Evolutionary conservation across 2,888 invertebrate species (phyloP).

Genomic region (Aphodius sticticus): DNA sequence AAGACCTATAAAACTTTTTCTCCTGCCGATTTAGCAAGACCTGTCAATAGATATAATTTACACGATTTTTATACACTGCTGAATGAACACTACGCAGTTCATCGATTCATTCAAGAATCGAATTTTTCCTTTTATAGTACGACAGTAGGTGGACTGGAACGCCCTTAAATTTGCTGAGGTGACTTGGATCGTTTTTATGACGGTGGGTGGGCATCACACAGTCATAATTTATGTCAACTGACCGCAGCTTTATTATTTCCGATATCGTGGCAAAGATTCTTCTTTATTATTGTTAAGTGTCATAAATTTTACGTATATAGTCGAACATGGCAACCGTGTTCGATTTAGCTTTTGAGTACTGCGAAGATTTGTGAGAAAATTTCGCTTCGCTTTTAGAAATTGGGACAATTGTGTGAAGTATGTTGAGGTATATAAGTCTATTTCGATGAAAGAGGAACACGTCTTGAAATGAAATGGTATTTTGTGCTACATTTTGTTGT

Average conservation of each 20-base stretch:
- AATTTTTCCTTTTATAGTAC: neutral
- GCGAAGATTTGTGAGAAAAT: neutral
- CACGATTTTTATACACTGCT: conserved; percentile 39
- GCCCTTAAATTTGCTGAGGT: conserved; percentile 8
- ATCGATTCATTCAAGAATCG: conserved; percentile 37
- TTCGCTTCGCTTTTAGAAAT: neutral
- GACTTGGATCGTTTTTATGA: conserved; percentile 32
- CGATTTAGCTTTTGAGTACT: neutral
- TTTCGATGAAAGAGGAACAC: neutral
- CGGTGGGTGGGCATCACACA: conserved; percentile 39
- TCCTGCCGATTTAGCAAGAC: conserved; percentile 4
- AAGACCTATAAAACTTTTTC: neutral
- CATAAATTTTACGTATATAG: neutral
- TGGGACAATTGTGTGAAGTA: neutral
- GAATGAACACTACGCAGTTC: conserved; percentile 34
- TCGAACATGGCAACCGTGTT: neutral
- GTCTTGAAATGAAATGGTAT: no score
- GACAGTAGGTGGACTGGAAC: neutral
- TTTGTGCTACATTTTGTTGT: no score
- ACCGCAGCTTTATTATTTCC: conserved; percentile 31
- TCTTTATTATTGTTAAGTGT: neutral
- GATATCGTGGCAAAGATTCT: neutral
- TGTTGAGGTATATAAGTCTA: neutral
- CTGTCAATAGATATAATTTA: conserved; percentile 37
- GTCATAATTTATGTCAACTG: conserved; percentile 41